A percentile compares a stretch with the other conserved stretches of the same genome.
Evolutionary conservation across 2,888 invertebrate species (phyloP).

Genomic region (Phyllotreta striolata): DNA sequence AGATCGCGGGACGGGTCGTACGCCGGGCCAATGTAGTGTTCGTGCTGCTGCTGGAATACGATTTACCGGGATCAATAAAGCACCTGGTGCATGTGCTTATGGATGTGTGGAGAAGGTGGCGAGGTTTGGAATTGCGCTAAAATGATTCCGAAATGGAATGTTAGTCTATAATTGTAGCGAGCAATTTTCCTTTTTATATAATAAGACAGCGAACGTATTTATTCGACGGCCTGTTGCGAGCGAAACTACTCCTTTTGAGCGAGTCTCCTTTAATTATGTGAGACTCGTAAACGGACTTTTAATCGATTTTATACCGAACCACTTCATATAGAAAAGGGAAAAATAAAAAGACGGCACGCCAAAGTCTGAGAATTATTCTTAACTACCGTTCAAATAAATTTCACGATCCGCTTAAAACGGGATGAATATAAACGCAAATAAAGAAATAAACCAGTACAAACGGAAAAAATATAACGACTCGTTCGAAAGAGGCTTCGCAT

Average conservation of each 20-base stretch:
- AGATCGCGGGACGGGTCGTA: slow-evolving; percentile 78
- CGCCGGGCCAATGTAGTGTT: slow-evolving; percentile 67
- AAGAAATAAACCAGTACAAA: slow-evolving; percentile 25
- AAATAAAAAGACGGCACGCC: background rate
- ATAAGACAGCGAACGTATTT: too few relatives aligned
- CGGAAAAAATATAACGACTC: slow-evolving; percentile 10
- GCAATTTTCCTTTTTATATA: too few relatives aligned
- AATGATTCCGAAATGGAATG: background rate
- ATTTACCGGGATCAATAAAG: slow-evolving; percentile 19
- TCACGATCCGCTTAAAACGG: slow-evolving; percentile 8
- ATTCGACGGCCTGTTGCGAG: too few relatives aligned
- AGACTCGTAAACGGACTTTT: background rate
- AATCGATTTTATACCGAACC: slow-evolving; percentile 11
- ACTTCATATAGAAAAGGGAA: background rate
- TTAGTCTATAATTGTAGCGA: background rate
- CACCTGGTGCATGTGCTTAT: too few relatives aligned
- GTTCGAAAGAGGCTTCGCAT: slow-evolving; percentile 21
- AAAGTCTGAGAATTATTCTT: slow-evolving; percentile 3
- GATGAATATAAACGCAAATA: slow-evolving; percentile 14
- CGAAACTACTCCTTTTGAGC: too few relatives aligned
- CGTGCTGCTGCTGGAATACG: slow-evolving; percentile 74
- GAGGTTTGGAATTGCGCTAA: background rate
- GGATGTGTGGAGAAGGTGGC: too few relatives aligned
- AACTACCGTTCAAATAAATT: slow-evolving; percentile 23
- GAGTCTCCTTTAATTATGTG: too few relatives aligned